Conservation (phyloP, 2,888 invertebrate species). For the Chaetogeoica ovagalla region DNA sequence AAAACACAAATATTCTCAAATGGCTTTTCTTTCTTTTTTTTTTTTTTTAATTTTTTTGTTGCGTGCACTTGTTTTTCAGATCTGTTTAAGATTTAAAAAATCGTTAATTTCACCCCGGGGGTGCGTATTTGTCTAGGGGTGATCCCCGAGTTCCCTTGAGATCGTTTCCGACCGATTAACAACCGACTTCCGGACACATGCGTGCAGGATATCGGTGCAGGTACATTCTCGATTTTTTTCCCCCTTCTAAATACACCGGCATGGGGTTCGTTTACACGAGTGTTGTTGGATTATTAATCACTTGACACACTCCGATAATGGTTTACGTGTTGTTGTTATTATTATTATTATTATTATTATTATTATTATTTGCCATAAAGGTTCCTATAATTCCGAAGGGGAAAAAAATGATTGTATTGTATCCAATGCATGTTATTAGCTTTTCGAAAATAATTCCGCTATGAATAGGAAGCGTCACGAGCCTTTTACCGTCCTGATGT, state of each 20-base stretch:
- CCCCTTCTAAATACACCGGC: slow-evolving; percentile 9
- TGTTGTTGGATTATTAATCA: slow-evolving; percentile 52
- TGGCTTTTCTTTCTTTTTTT: not conserved
- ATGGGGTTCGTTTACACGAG: slow-evolving; percentile 50
- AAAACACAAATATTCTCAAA: not conserved
- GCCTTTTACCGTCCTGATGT: slow-evolving; percentile 48
- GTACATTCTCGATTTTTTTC: slow-evolving; percentile 38
- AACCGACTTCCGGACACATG: slow-evolving; percentile 51
- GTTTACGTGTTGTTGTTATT: slow-evolving; percentile 39
- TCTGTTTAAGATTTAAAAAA: slow-evolving; percentile 40
- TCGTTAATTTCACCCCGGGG: slow-evolving; percentile 51
- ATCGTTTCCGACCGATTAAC: slow-evolving; percentile 53
- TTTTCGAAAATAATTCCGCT: slow-evolving; percentile 45
- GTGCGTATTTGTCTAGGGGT: slow-evolving; percentile 42
- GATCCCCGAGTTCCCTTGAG: slow-evolving; percentile 42
- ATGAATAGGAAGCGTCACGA: slow-evolving; percentile 53
- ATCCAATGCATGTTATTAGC: slow-evolving; percentile 44
- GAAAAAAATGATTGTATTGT: slow-evolving; percentile 49
- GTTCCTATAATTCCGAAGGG: slow-evolving; percentile 38
- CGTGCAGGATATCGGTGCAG: slow-evolving; percentile 52
- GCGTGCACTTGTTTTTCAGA: slow-evolving; percentile 16
- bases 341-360: slow-evolving; percentile 7
- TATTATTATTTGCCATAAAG: slow-evolving; percentile 29
- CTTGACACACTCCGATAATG: slow-evolving; percentile 53
- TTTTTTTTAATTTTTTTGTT: not conserved